phyloP scores from a whole-genome alignment of 2,797 vertebrate species.

The Ceyx erithaca region DNA sequence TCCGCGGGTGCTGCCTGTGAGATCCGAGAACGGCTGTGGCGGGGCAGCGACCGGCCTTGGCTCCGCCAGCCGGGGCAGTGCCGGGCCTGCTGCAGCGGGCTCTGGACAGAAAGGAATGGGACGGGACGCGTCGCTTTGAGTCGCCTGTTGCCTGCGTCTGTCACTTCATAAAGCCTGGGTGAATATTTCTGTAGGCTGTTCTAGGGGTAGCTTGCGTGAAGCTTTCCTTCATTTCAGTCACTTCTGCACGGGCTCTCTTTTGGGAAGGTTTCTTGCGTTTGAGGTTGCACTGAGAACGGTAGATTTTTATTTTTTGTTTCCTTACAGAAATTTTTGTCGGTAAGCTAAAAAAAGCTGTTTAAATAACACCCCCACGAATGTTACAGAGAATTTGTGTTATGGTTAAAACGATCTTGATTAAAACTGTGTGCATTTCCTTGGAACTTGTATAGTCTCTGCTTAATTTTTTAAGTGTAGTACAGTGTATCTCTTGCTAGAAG shows the following conservation, averaged over 20 bases:
- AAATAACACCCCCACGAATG: neutral
- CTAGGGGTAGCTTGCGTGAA: neutral
- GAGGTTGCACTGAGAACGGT: neutral
- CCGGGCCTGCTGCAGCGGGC: too few relatives aligned
- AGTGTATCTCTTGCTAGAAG: neutral
- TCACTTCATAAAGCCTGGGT: neutral
- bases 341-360: neutral
- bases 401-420: neutral
- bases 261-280: neutral
- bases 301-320: neutral
- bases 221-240: neutral
- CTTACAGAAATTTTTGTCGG: neutral
- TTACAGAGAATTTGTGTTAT: neutral
- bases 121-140: neutral
- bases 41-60: neutral
- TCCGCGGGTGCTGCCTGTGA: neutral
- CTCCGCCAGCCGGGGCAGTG: neutral
- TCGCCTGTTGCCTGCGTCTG: accelerated
- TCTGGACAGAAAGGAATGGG: too few relatives aligned
- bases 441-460: neutral
- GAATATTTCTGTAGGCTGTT: accelerated
- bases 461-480: neutral
- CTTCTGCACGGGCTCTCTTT: neutral
- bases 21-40: neutral
- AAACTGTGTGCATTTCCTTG: neutral